Conservation (phyloP, 92 coral and sea anemone species). For the Siderastrea siderea region DNA sequence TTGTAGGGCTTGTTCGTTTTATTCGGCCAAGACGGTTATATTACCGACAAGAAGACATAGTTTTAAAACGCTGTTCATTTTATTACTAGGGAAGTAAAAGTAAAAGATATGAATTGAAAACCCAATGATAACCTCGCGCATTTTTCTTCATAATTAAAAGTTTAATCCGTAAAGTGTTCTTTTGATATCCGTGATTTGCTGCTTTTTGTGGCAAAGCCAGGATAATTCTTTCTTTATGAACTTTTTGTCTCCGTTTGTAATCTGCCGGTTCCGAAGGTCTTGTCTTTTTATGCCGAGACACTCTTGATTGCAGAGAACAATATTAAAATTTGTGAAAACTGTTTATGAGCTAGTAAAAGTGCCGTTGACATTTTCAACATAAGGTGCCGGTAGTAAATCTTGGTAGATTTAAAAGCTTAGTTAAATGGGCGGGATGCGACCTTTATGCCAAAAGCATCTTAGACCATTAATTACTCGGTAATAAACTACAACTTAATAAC, state of each 20-base stretch:
- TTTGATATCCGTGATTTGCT: conserved; percentile 14
- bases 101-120: not conserved
- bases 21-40: too few relatives aligned
- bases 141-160: not conserved
- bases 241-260: conserved; percentile 5
- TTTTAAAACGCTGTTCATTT: not conserved
- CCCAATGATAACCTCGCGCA: not conserved
- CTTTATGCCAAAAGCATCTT: conserved; percentile 6
- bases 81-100: not conserved
- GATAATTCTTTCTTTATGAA: conserved; percentile 11
- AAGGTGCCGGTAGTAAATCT: conserved; percentile 3
- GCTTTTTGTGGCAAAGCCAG: not conserved
- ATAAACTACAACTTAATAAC: conserved; percentile 14
- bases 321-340: not conserved
- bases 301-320: not conserved
- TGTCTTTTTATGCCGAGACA: conserved; percentile 1
- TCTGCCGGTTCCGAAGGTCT: conserved; percentile 29
- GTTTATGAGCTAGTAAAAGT: conserved; percentile 5
- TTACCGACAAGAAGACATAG: not conserved
- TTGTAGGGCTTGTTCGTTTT: too few relatives aligned
- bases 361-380: not conserved
- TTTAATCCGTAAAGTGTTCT: conserved; percentile 22
- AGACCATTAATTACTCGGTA: not conserved
- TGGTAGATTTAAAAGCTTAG: conserved; percentile 10
- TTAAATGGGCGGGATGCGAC: conserved; percentile 14